Base-by-base conservation (phyloP, 2,113 vertebrate genomes). In the Ailurus styani region DNA sequence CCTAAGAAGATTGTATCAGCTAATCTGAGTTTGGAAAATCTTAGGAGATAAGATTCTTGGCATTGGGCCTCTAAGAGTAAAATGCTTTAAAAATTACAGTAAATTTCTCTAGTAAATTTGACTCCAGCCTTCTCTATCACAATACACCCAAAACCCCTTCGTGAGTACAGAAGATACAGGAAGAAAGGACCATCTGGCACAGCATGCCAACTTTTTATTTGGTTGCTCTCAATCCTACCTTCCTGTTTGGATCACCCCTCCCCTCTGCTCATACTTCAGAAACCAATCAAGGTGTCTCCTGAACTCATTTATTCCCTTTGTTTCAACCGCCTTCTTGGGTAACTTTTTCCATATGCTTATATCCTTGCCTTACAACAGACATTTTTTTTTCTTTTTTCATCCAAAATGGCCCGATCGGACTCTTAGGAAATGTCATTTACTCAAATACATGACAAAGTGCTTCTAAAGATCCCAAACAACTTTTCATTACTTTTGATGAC, bases 321-420 rank as follows among this genome's bases (percentile, higher is more conserved):
- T 94, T 98, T 98, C 88, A 84, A 7, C 90, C 25, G 37, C 54
- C 98, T 98, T 97, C 60, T 89, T 54, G 54, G 64, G 47, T 98
- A 98, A 98, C 91, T 72, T 93, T 91, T 97, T 97, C 98, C 98
- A 98, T 98, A 98, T 98, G 97, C 95, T 97, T 97, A 83, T 47
- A 47, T 97, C 72, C 89, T 97, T 96, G 72, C 96, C 47, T 91
- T 97, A 94, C 68, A 72, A 78, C 47, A 78, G 87, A 89, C 83
- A 89, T 27, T 77, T 93, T 55, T 42, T 91, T 91, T 27, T 37
- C 14, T 7, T 94, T 66, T 5, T 4, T 45, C 64, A 96, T 90
- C 73, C 87, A 96, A 98, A 95, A 64, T 50, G 95, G 68, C 13
- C 73, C 83, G 68, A 62, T 94, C 97, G 57, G 95, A 95, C 93